These are phyloP conservation scores for Solea senegalensis DNA, from an alignment of 2,113 vertebrate species.

Conservation along the genomic window DNA sequence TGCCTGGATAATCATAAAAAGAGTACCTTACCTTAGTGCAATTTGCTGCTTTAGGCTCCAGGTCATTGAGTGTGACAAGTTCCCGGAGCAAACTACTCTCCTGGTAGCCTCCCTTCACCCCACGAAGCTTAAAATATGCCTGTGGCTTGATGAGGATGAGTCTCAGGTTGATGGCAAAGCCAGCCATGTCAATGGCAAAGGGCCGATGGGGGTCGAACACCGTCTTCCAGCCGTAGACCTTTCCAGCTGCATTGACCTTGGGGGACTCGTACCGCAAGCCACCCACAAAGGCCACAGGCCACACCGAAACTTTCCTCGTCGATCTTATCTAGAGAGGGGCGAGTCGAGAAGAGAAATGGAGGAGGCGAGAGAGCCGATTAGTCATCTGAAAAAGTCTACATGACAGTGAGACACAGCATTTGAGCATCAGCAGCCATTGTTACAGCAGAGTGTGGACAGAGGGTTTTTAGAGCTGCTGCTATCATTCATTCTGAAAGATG, in stretches of 20 bases:
- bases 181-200: slow-evolving; percentile 99
- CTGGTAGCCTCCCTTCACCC: slow-evolving; percentile 97
- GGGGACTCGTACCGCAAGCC: slow-evolving; percentile 97
- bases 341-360: slow-evolving; percentile 14
- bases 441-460: slow-evolving; percentile 23
- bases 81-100: slow-evolving; percentile 97
- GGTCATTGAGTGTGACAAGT: slow-evolving; percentile 93
- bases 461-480: slow-evolving; percentile 34
- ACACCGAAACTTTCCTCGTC: slow-evolving; percentile 94
- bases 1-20: slow-evolving; percentile 4
- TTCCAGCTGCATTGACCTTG: slow-evolving; percentile 94
- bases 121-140: slow-evolving; percentile 97
- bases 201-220: slow-evolving; percentile 97
- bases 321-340: slow-evolving; percentile 87
- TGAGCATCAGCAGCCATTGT: slow-evolving; percentile 19
- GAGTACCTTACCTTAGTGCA: slow-evolving; percentile 92
- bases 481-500: slow-evolving; percentile 51
- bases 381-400: slow-evolving; percentile 41
- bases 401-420: slow-evolving; percentile 38
- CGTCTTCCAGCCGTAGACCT: slow-evolving; percentile 98
- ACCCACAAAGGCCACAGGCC: slow-evolving; percentile 96
- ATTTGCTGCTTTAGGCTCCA: slow-evolving; percentile 98
- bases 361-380: slow-evolving; percentile 39
- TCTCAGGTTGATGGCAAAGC: slow-evolving; percentile 94
- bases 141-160: slow-evolving; percentile 95